Conservation (phyloP, 1,140 invertebrate genomes). For the Ectropis grisescens region DNA sequence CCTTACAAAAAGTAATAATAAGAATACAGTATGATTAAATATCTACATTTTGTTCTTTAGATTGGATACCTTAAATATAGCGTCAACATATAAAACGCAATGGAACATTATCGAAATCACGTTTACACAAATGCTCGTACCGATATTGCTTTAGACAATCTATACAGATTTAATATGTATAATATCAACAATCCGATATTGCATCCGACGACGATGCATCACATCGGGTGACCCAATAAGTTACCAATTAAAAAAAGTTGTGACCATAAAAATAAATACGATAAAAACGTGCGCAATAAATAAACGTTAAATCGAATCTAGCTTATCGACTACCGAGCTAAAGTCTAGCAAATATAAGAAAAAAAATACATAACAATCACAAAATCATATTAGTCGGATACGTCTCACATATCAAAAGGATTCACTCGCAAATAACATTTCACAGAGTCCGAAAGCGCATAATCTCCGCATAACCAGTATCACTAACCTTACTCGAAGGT, state of each 20-base stretch:
- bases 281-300: slow-evolving; percentile 35
- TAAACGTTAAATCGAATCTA: slow-evolving; percentile 44
- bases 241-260: slow-evolving; percentile 17
- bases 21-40: neutral
- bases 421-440: slow-evolving; percentile 23
- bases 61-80: no score
- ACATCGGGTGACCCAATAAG: no score
- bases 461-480: slow-evolving; percentile 55
- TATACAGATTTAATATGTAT: no score
- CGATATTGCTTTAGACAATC: no score
- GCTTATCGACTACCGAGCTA: slow-evolving; percentile 60
- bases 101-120: no score
- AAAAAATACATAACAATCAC: no score
- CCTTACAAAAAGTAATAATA: no score
- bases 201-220: no score
- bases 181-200: no score
- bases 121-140: no score
- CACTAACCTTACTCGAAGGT: slow-evolving; percentile 67
- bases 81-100: no score
- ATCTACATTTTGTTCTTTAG: slow-evolving; percentile 1
- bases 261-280: slow-evolving; percentile 31
- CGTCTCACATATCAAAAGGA: slow-evolving; percentile 29
- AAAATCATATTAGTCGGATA: slow-evolving; percentile 36
- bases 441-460: slow-evolving; percentile 39
- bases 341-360: slow-evolving; percentile 55